Base-by-base conservation (phyloP, 1,140 invertebrate species). In the Popillia japonica region DNA sequence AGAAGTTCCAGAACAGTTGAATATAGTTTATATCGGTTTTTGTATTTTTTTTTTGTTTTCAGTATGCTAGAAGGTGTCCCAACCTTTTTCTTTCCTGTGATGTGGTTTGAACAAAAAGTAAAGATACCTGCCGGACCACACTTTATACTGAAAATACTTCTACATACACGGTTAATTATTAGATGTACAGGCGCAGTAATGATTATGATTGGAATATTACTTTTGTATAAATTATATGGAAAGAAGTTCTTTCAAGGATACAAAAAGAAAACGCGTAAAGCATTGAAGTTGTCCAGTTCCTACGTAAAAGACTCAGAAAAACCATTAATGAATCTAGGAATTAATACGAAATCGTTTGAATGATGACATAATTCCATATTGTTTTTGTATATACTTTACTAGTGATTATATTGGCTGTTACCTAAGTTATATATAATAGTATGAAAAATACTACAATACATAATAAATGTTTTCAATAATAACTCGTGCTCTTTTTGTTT, bases 61-160 rank as follows among this genome's bases (percentile, higher is more conserved):
- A 92, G 91, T 0, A 81, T 94, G n/a, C 93, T 91, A 82, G 87
- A 89, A 72, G 83, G 92, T 61, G 89, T 94, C 0, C 93, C 93
- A 0, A 90, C 85, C 75, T 88, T 93, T 59, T 92, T 92, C 84
- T 92, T 96, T 80, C 94, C 94, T 0, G 88, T 94, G 40, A 89
- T 95, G 34, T 96, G 94, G 94, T 94, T 95, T 81, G 90, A 92
- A 78, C 90, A 95, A 81, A 88, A 89, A 59, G 92, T 92, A 0
- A 85, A 86, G 14, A 88, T 94, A 1, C 83, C 84, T 40, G 0
- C 61, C 22, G 2, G 0, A 23, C 22, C 27, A 4, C 61, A 68
- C 11, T 34, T 68, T 11, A n/a, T 68, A 23, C 22, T 68, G 20
- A 68, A 68, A 11, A 23, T 68, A n/a, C 11, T 68, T 22, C 9